Conservation (phyloP, 1,140 invertebrate genomes). For the Holotrichia oblita region DNA sequence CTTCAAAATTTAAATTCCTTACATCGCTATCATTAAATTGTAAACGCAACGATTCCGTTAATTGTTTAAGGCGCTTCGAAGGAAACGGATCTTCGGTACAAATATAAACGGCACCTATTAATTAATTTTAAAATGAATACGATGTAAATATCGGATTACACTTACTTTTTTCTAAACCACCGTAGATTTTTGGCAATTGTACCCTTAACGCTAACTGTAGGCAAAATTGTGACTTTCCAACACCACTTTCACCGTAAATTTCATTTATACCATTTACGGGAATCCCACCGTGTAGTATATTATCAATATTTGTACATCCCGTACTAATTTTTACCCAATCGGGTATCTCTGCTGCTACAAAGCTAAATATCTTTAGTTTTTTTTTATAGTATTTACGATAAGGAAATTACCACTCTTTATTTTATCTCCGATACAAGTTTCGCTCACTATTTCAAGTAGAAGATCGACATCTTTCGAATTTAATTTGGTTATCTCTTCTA, state of each 20-base stretch:
- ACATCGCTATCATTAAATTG: conserved; percentile 55
- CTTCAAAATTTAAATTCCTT: conserved; percentile 58
- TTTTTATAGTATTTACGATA: conserved; percentile 11
- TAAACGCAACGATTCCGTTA: conserved; percentile 59
- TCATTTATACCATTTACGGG: conserved; percentile 79
- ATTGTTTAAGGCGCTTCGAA: conserved; percentile 69
- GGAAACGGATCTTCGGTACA: conserved; percentile 82
- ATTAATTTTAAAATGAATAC: conserved; percentile 32
- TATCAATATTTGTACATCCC: conserved; percentile 71
- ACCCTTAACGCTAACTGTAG: conserved; percentile 72
- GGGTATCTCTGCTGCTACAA: conserved; percentile 45
- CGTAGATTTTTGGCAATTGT: conserved; percentile 56
- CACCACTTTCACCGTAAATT: conserved; percentile 82
- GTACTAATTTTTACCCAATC: conserved; percentile 64
- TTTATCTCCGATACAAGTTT: conserved; percentile 46
- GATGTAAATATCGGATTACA: neutral
- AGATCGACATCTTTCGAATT: conserved; percentile 41
- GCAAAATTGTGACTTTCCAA: conserved; percentile 87
- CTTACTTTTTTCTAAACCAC: conserved; percentile 53
- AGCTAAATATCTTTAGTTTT: conserved; percentile 21
- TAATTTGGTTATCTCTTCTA: conserved; percentile 39
- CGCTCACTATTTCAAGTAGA: conserved; percentile 19
- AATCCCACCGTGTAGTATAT: conserved; percentile 76
- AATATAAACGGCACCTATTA: conserved; percentile 75
- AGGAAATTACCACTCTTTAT: conserved; percentile 40